phyloP scores from a whole-genome alignment of 2,797 vertebrate genomes.

The Pseudochirops cupreus region DNA sequence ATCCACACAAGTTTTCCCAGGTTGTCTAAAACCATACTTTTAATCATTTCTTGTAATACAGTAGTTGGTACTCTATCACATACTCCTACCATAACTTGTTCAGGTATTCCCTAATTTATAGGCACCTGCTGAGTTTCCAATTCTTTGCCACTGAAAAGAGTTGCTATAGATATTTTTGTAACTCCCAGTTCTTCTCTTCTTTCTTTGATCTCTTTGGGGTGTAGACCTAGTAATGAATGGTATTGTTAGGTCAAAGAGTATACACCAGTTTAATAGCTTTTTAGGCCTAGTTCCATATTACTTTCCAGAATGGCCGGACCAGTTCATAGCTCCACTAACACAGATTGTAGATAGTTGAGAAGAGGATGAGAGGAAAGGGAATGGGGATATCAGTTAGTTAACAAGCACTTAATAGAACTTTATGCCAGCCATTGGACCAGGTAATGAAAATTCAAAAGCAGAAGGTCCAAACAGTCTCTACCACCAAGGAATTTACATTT shows the following conservation, averaged over 20 bases:
- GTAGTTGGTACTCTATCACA: neutral
- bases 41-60: neutral
- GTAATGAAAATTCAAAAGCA: neutral
- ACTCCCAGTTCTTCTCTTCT: neutral
- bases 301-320: neutral
- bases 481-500: neutral
- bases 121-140: neutral
- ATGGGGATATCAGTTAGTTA: neutral
- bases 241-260: neutral
- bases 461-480: neutral
- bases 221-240: neutral
- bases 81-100: neutral
- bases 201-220: neutral
- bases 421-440: neutral
- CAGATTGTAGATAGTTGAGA: neutral
- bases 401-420: neutral
- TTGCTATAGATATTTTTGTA: neutral
- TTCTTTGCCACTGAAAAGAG: neutral
- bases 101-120: neutral
- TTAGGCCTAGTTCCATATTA: neutral
- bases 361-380: neutral
- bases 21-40: neutral
- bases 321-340: neutral
- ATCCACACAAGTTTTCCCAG: neutral
- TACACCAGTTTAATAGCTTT: neutral